Conservation (phyloP, 2,888 invertebrate genomes). For the Apamea monoglypha region DNA sequence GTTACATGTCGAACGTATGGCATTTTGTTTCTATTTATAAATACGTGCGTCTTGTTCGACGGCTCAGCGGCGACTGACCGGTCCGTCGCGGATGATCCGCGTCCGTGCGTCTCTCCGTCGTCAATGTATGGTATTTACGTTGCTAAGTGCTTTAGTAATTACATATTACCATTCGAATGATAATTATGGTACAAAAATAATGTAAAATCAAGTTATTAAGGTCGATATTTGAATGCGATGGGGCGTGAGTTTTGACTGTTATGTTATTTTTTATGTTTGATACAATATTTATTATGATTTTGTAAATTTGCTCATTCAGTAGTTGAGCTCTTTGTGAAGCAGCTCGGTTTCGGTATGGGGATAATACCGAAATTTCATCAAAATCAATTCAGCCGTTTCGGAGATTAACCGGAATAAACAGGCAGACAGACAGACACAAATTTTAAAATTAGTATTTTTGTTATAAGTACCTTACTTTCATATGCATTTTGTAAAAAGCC, state of each 20-base stretch:
- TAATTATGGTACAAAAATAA: constrained; percentile 65
- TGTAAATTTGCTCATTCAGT: background rate
- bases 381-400: background rate
- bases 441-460: too few relatives aligned
- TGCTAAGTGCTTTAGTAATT: constrained; percentile 64
- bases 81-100: constrained; percentile 20
- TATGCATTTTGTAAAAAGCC: background rate
- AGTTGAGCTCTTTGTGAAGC: background rate
- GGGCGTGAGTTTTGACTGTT: constrained; percentile 45
- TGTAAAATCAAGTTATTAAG: constrained; percentile 61
- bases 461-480: too few relatives aligned
- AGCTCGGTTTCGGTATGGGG: too few relatives aligned
- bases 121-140: constrained; percentile 53
- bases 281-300: constrained; percentile 6
- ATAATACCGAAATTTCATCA: background rate
- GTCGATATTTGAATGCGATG: constrained; percentile 48
- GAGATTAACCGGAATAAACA: too few relatives aligned
- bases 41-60: constrained; percentile 30
- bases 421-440: too few relatives aligned
- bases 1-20: constrained; percentile 54
- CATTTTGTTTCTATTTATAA: constrained; percentile 58
- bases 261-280: constrained; percentile 21
- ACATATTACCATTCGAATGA: constrained; percentile 61
- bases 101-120: constrained; percentile 29
- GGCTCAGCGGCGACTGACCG: constrained; percentile 39